phyloP scores from a whole-genome alignment of 2,888 invertebrate species.

The Ochlodes sylvanus region DNA sequence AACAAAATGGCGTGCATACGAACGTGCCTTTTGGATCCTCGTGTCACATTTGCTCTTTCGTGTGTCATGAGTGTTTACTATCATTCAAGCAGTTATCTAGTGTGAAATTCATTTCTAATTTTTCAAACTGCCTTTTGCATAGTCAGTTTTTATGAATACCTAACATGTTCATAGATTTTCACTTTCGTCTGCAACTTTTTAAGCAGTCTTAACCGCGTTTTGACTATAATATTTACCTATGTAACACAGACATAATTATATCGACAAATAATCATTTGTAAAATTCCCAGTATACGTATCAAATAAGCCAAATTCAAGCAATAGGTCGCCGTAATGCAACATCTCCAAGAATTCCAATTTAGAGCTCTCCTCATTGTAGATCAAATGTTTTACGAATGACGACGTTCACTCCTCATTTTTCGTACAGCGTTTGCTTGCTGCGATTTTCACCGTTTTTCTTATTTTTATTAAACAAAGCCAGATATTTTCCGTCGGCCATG shows the following conservation, averaged over 20 bases:
- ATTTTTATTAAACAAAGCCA: slow-evolving; percentile 31
- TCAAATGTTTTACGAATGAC: slow-evolving; percentile 44
- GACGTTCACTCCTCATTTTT: slow-evolving; percentile 35
- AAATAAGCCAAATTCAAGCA: slow-evolving; percentile 7
- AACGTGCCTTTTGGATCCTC: slow-evolving; percentile 13
- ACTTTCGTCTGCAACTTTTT: too few species aligned
- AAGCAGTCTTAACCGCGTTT: too few species aligned
- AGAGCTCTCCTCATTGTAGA: slow-evolving; percentile 52
- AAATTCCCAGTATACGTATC: background rate
- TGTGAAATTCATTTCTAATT: slow-evolving; percentile 23
- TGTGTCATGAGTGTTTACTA: slow-evolving; percentile 7
- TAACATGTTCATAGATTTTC: too few species aligned
- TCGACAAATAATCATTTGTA: background rate
- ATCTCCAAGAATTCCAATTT: slow-evolving; percentile 58
- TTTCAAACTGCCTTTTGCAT: background rate
- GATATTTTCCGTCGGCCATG: slow-evolving; percentile 27
- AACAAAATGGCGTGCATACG: slow-evolving; percentile 21
- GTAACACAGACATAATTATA: too few species aligned
- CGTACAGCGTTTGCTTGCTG: slow-evolving; percentile 38
- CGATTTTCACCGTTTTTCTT: slow-evolving; percentile 36
- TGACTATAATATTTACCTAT: too few species aligned
- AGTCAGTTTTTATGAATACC: background rate
- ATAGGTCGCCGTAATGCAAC: slow-evolving; percentile 42
- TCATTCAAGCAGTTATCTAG: slow-evolving; percentile 14
- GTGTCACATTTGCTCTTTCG: slow-evolving; percentile 18